These are phyloP conservation scores for Rhopilema esculentum DNA, from an alignment of 30 jellyfish, hydroid and myxozoan genomes.

Conservation along the genomic window DNA sequence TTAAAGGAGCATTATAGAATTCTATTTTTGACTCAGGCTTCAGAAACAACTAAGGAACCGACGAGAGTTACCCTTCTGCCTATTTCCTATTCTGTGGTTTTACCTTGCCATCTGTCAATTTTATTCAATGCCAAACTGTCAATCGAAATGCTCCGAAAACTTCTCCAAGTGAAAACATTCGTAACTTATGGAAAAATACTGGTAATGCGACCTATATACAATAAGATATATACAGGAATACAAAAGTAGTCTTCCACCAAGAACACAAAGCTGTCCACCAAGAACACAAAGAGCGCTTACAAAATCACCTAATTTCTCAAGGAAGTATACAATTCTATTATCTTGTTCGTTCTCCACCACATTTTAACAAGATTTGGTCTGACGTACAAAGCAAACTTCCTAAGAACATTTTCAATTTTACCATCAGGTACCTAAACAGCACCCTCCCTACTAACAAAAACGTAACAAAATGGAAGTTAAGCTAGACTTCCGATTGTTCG, in stretches of 20 bases:
- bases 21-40: too few species aligned
- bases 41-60: too few species aligned
- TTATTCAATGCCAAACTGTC: neutral
- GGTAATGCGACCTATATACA: neutral
- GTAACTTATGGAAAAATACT: neutral
- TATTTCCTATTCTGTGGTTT: neutral
- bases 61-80: neutral
- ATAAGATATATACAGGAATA: neutral
- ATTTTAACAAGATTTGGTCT: neutral
- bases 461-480: neutral
- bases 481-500: neutral
- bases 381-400: neutral
- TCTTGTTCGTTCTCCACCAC: neutral
- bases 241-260: neutral
- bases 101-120: neutral
- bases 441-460: neutral
- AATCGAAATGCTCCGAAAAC: neutral
- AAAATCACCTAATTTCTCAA: neutral
- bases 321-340: neutral
- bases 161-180: neutral
- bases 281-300: neutral
- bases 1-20: too few species aligned
- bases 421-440: neutral
- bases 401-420: neutral
- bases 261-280: neutral